These are phyloP conservation scores for zebrafish (Danio rerio) DNA, from an alignment of 2,113 vertebrate species.

Conservation along the genomic window GRCz12tu NC_133188.1:8590501-8591000, in stretches of 20 bases:
- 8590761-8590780: background rate
- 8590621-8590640: background rate
- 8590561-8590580: no score
- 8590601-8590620: background rate
- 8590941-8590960: slow-evolving; percentile 26
- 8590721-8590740: background rate
- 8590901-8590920: slow-evolving; percentile 58
- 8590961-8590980: slow-evolving; percentile 25
- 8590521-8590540: no score
- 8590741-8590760: background rate
- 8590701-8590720: background rate
- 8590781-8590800: background rate
- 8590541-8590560: no score
- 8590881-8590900: slow-evolving; percentile 61
- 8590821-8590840: background rate
- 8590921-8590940: background rate
- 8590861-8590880: slow-evolving; percentile 35
- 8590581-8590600: no score
- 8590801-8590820: background rate
- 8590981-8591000: slow-evolving; percentile 49
- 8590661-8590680: background rate
- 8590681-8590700: background rate
- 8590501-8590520: no score
- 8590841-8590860: slow-evolving; percentile 4
- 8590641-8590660: background rate